Evolutionary conservation across 2,113 vertebrate species (phyloP).

Genomic region (Prunella himalayana): DNA sequence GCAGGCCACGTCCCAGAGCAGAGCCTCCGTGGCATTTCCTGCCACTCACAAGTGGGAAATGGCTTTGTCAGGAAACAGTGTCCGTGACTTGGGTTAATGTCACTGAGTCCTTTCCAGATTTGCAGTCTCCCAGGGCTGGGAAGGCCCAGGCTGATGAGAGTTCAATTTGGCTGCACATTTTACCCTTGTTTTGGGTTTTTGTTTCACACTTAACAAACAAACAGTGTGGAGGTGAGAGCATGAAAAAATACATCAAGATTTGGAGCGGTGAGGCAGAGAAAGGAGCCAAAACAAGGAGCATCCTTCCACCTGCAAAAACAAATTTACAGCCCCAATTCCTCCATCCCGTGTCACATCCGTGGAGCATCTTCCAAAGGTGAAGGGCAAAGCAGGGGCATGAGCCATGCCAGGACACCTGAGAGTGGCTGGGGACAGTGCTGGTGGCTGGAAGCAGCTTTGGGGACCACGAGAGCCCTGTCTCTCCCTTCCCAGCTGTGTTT

Average conservation of each 20-base stretch:
- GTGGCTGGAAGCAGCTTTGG: not conserved
- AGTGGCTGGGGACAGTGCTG: not conserved
- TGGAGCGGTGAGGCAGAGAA: not conserved
- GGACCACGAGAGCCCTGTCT: not conserved
- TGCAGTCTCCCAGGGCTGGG: not conserved
- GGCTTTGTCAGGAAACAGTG: not conserved
- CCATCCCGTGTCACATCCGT: not conserved
- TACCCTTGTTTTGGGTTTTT: not conserved
- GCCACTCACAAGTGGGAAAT: not conserved
- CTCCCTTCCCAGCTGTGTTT: not conserved
- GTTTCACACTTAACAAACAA: not conserved
- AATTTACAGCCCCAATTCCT: not conserved
- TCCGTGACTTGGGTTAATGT: not conserved
- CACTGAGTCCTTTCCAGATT: not conserved
- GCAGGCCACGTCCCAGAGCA: rapidly evolving
- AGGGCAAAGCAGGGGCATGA: not conserved
- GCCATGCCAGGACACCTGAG: rapidly evolving
- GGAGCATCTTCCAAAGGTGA: not conserved
- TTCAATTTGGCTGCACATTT: not conserved
- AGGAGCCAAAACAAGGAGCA: not conserved
- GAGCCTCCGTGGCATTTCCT: not conserved
- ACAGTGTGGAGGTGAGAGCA: not conserved
- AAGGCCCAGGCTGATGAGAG: not conserved
- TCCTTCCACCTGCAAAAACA: not conserved
- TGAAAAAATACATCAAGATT: not conserved